Evolutionary conservation across 2,797 vertebrate genomes (phyloP).

Genomic region (Pempheris klunzingeri): DNA sequence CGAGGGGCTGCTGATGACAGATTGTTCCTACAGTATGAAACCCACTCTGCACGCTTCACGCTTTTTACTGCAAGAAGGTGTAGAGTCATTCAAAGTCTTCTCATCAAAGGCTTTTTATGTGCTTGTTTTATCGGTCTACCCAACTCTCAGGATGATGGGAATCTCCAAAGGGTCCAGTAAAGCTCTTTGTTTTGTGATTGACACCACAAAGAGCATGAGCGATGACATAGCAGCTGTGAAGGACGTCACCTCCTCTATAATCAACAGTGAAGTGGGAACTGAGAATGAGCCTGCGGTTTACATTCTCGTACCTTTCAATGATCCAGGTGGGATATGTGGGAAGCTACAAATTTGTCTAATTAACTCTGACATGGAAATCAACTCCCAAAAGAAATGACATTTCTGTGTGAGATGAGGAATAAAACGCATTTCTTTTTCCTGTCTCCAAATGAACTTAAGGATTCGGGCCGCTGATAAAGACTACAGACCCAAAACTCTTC

Average conservation of each 20-base stretch:
- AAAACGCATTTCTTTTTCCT: neutral
- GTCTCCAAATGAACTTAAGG: conserved; percentile 31
- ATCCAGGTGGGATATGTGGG: conserved; percentile 70
- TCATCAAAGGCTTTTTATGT: neutral
- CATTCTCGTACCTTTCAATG: conserved; percentile 74
- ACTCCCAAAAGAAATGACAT: too few relatives aligned
- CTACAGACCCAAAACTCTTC: conserved; percentile 47
- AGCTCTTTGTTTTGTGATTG: conserved; percentile 74
- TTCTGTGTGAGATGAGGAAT: neutral
- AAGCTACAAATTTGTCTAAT: too few relatives aligned
- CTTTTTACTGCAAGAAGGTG: neutral
- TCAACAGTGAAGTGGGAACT: conserved; percentile 61
- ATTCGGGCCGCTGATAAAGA: conserved; percentile 58
- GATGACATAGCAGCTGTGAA: conserved; percentile 62
- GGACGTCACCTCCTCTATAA: conserved; percentile 33
- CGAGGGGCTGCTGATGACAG: conserved; percentile 59
- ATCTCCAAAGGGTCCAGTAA: conserved; percentile 65
- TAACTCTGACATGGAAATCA: too few relatives aligned
- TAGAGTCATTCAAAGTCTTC: too few relatives aligned
- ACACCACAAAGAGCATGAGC: conserved; percentile 71
- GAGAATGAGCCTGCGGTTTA: conserved; percentile 58
- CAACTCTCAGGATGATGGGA: conserved; percentile 31
- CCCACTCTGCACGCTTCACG: neutral
- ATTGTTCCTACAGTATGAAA: conserved; percentile 68
- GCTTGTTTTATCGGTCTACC: neutral